Percentiles rank a stretch among this genome's conserved stretches.
These are phyloP conservation scores for Shargacucullia verbasci DNA, from an alignment of 2,888 invertebrate species.

Conservation along the genomic window DNA sequence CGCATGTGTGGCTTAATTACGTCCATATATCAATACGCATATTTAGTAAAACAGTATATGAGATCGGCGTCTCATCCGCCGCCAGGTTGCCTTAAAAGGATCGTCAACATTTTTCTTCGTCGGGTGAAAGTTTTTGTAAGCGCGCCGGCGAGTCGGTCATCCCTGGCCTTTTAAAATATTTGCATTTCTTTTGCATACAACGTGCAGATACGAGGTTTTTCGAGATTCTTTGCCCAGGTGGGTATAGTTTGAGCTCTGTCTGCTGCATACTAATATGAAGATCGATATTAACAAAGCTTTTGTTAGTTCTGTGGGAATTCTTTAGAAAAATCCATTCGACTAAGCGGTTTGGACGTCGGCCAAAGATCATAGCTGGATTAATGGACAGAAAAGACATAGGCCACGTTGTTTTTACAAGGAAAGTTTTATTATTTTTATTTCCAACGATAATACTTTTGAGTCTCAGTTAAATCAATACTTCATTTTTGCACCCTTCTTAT, in stretches of 20 bases:
- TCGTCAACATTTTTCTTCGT: conserved; percentile 75
- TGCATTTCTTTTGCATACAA: conserved; percentile 80
- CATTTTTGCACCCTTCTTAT: not conserved
- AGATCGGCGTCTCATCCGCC: conserved; percentile 66
- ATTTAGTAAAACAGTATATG: conserved; percentile 64
- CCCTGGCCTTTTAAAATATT: conserved; percentile 79
- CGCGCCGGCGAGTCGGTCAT: conserved; percentile 63
- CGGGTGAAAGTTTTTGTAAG: conserved; percentile 79
- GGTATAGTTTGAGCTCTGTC: conserved; percentile 43
- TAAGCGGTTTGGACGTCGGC: conserved; percentile 62
- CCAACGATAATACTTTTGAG: conserved; percentile 2
- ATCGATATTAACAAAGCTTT: conserved; percentile 38
- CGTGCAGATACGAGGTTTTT: conserved; percentile 63
- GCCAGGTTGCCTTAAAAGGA: conserved; percentile 80
- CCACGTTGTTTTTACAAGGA: conserved; percentile 57
- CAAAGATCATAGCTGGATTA: conserved; percentile 63
- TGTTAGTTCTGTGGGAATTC: conserved; percentile 40
- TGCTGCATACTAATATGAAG: conserved; percentile 48
- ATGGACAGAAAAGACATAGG: conserved; percentile 56
- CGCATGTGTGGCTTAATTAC: conserved; percentile 63
- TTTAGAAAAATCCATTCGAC: conserved; percentile 50
- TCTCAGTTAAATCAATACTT: not conserved
- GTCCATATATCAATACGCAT: conserved; percentile 66
- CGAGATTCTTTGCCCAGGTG: conserved; percentile 62
- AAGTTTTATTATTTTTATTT: conserved; percentile 33